A percentile compares a stretch with the other conserved stretches of the same genome.
phyloP scores from a whole-genome alignment of 2,113 vertebrate species.

The Ophiodon elongatus region DNA sequence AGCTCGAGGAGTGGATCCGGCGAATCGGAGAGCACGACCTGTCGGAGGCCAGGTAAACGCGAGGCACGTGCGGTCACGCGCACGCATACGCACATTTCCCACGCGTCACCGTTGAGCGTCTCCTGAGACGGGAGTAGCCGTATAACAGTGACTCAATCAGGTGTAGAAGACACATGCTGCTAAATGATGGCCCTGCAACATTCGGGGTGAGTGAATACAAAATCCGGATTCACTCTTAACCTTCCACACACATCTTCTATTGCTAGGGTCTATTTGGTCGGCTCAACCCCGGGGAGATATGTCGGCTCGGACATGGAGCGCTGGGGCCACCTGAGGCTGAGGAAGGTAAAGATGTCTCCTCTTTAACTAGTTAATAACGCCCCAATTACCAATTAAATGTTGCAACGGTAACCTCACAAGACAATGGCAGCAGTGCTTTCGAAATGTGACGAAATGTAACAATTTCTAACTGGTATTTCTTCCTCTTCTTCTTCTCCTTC shows the following conservation, averaged over 20 bases:
- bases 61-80: not conserved
- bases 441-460: not conserved
- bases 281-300: constrained; percentile 93
- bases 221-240: not conserved
- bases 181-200: not conserved
- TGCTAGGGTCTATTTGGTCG: constrained; percentile 92
- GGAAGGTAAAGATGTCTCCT: constrained; percentile 87
- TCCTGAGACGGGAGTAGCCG: not conserved
- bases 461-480: not conserved
- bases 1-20: constrained; percentile 91
- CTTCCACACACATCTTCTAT: constrained; percentile 5
- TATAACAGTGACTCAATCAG: not conserved
- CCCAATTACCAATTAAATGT: not conserved
- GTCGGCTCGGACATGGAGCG: constrained; percentile 91
- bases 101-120: not conserved
- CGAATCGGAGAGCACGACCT: constrained; percentile 91
- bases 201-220: not conserved
- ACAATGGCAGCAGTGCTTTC: too few species aligned
- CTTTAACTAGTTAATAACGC: not conserved
- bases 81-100: not conserved
- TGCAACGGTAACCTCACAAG: not conserved
- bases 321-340: constrained; percentile 95
- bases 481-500: not conserved
- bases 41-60: constrained; percentile 90
- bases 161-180: not conserved